Base-by-base conservation (phyloP, 2,797 vertebrate species). In the Epinephelus awoara region DNA sequence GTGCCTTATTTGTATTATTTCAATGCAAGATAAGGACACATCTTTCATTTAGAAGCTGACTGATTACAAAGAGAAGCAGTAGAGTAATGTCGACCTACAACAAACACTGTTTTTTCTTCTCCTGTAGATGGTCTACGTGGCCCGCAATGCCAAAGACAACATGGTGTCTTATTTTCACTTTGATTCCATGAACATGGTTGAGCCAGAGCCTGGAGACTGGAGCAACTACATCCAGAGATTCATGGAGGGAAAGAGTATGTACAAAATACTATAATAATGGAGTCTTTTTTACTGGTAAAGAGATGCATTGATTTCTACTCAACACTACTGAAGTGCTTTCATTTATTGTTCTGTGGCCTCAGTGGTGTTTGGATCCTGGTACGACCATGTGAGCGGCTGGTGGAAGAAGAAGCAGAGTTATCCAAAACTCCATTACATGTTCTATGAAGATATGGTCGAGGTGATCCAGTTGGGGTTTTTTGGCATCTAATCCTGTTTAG, bases 131-230 rank as follows among this genome's bases (percentile, higher is more conserved):
- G 51, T 98, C 67, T 97, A 97, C 0, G 88, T 98, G 67, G 97
- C 96, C 0, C 96, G 96, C 77, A 97, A 97, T 75, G 94, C 96
- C 61, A 98, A 98, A 79, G 97, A 98, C 93, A 96, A 82, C 38
- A 59, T 94, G 34, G 96, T 98, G 10, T 97, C 97, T 29, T 98
- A 92, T 89, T 97, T 95, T 79, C 94, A 97, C 85, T 97, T 97
- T 85, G 91, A 95, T 70, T 92, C 89, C 68, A 97, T 97, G 96
- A 95, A 91, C 81, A 73, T 6, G 17, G 47, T 19, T 18, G 13
- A 96, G 8, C 96, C 96, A 34, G 94, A 95, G 0, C 91, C 96
- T 67, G 96, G 95, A 76, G 95, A 94, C 15, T 96, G 94, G 95
- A 94, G 90, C 59, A 86, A 12, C 57, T 94, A 42, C 69, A 64